A percentile compares a stretch with the other conserved stretches of the same genome.
Evolutionary conservation across 2,113 vertebrate species (phyloP).

Genomic region (Odocoileus hemionus): DNA sequence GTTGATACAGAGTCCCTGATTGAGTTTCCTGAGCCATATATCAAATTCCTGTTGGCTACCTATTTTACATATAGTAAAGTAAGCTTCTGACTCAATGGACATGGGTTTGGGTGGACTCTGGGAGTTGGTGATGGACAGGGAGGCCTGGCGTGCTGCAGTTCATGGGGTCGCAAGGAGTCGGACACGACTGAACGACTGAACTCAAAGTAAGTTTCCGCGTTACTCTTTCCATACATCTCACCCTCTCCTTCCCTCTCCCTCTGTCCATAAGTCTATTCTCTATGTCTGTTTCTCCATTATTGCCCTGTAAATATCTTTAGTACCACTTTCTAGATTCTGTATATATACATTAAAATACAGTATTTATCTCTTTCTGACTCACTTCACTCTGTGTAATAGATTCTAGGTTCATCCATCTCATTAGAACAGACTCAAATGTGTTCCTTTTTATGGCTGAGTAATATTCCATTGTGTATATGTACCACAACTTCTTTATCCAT

Average conservation of each 20-base stretch:
- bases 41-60: background rate
- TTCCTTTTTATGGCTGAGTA: background rate
- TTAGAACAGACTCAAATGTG: background rate
- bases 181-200: background rate
- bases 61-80: background rate
- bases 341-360: background rate
- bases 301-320: background rate
- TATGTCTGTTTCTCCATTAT: background rate
- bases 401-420: background rate
- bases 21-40: background rate
- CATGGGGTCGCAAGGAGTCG: accelerated
- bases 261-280: background rate
- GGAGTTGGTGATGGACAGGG: background rate
- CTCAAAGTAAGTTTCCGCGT: background rate
- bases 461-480: background rate
- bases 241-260: background rate
- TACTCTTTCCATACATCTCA: background rate
- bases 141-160: background rate
- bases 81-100: background rate
- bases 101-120: background rate
- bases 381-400: background rate
- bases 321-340: background rate
- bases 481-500: background rate
- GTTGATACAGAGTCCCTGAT: background rate
- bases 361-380: background rate